Percentiles rank a stretch among this genome's conserved stretches.
phyloP scores from a whole-genome alignment of 2,113 vertebrate genomes.

The Neogobius melanostomus region DNA sequence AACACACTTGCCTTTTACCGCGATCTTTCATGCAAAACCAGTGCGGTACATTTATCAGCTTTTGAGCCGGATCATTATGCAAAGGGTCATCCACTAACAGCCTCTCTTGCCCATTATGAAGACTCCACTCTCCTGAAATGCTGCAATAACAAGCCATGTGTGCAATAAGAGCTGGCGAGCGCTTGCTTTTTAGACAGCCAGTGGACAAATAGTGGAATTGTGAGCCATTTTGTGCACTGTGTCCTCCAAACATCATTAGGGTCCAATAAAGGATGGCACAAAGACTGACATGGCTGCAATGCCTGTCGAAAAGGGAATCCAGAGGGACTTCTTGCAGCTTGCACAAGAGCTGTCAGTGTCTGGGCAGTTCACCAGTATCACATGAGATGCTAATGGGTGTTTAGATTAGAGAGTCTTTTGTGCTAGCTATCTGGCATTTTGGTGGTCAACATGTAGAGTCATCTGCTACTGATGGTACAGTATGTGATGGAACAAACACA shows the following conservation, averaged over 20 bases:
- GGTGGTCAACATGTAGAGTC: too few species aligned
- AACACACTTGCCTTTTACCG: too few species aligned
- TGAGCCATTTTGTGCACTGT: constrained; percentile 35
- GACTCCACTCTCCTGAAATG: constrained; percentile 16
- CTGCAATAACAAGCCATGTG: constrained; percentile 33
- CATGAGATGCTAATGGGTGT: constrained; percentile 27
- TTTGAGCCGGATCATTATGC: constrained; percentile 42
- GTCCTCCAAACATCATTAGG: constrained; percentile 42
- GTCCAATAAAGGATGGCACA: constrained; percentile 50
- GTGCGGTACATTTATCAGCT: constrained; percentile 54
- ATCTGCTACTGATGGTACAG: too few species aligned
- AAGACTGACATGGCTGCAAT: constrained; percentile 36
- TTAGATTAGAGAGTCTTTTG: constrained; percentile 21
- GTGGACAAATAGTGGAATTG: constrained; percentile 37
- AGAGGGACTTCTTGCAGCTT: constrained; percentile 39
- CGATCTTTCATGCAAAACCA: constrained; percentile 40
- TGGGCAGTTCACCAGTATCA: constrained; percentile 37
- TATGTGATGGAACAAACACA: too few species aligned
- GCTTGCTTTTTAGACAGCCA: constrained; percentile 16
- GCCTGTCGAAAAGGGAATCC: constrained; percentile 42
- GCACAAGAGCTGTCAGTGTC: constrained; percentile 35
- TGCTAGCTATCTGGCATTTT: constrained; percentile 26
- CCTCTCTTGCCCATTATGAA: constrained; percentile 35
- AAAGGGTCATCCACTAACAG: constrained; percentile 47
- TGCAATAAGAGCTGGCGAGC: constrained; percentile 30